Base-by-base conservation (phyloP, 2,797 vertebrate genomes). In the Coilia nasus region DNA sequence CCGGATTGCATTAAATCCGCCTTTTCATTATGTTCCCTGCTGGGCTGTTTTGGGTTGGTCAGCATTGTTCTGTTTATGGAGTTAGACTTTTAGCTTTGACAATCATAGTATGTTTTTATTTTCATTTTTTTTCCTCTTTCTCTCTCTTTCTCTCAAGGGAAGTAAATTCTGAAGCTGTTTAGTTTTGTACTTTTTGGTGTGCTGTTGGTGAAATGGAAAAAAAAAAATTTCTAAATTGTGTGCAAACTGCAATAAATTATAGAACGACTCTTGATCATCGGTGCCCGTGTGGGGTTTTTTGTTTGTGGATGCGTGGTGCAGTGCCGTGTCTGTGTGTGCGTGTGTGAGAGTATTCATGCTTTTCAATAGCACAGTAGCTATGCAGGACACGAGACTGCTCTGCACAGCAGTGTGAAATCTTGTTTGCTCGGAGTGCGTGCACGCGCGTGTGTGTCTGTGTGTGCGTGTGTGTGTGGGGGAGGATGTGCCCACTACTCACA, bases 231-330 rank as follows among this genome's bases (percentile, higher is more conserved):
- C 98, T 98, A 97, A 99, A 98, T 97, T 97, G 98, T 99, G 97
- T 99, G 98, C 97, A 98, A 99, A 99, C 97, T 99, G 98, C 98
- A 99, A 99, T 99, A 99, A 99, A 99, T 99, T 97, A 98, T 98
- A 98, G 97, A 54, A 54, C 50, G 50, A 97, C 97, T 96, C 94
- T 94, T 94, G 93, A 94, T 44, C 31, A 44, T 44, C 71, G 6
- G 71, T 93, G 91, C 91, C 91, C 90, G 91, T 88, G 84, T 54
- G 2, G 90, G 90, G 85, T 83, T 88, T 83, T 89, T 21, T 84
- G 87, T 86, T 62, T 85, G 83, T 82, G 85, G 60, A 31, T 85
- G 87, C 87, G 85, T 87, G 28, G 87, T 86, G 67, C 88, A 89
- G 41, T 54, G 81, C 19, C 84, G 83, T 84, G 83, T 91, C 90